Base-by-base conservation (phyloP, 2,888 invertebrate genomes). In the Tupiocoris notatus region DNA sequence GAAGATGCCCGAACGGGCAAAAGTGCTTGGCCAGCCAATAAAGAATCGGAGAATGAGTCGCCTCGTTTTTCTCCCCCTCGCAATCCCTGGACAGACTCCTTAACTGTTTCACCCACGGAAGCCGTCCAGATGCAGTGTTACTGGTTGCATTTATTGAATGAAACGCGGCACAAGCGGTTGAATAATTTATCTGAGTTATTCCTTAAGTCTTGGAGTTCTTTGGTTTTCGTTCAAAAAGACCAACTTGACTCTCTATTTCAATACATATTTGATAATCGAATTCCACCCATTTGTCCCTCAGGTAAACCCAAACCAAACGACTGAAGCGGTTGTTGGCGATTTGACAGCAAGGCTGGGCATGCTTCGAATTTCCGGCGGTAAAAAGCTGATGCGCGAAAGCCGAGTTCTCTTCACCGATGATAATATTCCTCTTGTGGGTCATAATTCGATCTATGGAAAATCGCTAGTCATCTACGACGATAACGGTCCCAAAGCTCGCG, bases 391-490 rank as follows among this genome's bases (percentile, higher is more conserved):
- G 2, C 23, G 75, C 12, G 87, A 90, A 80, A 92, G 94, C 16
- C 87, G 93, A 62, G 88, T 88, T 65, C 86, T 95, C 81, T 93
- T 93, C 85, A 93, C 93, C 0, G 96, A 96, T 84, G 85, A 88
- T 0, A 87, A 89, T 81, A 81, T 96, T 39, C 91, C 93, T 0
- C 85, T 97, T 7, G 88, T 89, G 9, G 96, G 96, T 16, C 87
- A 88, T 17, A 86, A 89, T 82, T 89, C 89, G 79, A 87, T 94
- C 81, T 83, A 96, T 81, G 93, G 92, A 66, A 92, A 91, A 83
- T 93, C 96, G 6, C 85, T 97, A 39, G 93, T 95, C 1, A 88
- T 97, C 66, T 94, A 92, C 82, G 95, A 94, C 82, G 95, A 95
- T 82, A 89, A 91, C 82, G 94, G 94, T 0, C 95, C 95, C 0